phyloP scores from a whole-genome alignment of 1,140 invertebrate genomes.

The Apocrypta bakeri region DNA sequence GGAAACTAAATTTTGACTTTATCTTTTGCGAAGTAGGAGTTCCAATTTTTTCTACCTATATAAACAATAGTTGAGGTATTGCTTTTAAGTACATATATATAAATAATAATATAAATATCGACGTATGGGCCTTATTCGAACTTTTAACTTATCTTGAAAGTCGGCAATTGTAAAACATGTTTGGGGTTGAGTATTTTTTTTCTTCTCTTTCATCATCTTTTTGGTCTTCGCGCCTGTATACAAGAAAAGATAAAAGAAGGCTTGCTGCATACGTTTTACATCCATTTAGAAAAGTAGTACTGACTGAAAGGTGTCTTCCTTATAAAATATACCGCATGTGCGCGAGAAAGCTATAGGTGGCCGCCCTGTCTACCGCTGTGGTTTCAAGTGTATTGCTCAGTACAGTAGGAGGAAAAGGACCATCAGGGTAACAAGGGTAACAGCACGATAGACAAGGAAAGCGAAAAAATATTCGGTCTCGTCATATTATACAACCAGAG shows the following conservation, averaged over 20 bases:
- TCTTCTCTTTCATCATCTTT: neutral
- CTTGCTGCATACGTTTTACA: conserved; percentile 55
- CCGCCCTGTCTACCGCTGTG: neutral
- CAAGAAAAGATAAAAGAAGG: conserved; percentile 47
- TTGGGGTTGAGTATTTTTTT: too few species aligned
- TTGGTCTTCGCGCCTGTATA: conserved; percentile 24
- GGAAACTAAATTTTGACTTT: too few species aligned
- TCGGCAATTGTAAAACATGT: too few species aligned
- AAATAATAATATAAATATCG: too few species aligned
- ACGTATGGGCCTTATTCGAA: too few species aligned
- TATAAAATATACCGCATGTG: neutral
- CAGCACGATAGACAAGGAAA: neutral
- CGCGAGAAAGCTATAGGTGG: neutral
- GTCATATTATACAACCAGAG: neutral
- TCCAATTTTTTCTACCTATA: too few species aligned
- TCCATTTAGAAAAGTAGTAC: conserved; percentile 45
- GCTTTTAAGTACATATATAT: too few species aligned
- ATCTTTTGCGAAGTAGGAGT: too few species aligned
- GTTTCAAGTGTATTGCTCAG: conserved; percentile 11
- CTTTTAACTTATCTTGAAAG: too few species aligned
- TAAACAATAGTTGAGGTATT: too few species aligned
- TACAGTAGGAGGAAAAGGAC: neutral
- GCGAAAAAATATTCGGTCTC: conserved; percentile 24
- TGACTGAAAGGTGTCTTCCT: neutral
- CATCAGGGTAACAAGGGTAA: neutral